A percentile compares a stretch with the other conserved stretches of the same genome.
Evolutionary conservation across 2,113 vertebrate genomes (phyloP).

Genomic region (Centrocercus urophasianus): DNA sequence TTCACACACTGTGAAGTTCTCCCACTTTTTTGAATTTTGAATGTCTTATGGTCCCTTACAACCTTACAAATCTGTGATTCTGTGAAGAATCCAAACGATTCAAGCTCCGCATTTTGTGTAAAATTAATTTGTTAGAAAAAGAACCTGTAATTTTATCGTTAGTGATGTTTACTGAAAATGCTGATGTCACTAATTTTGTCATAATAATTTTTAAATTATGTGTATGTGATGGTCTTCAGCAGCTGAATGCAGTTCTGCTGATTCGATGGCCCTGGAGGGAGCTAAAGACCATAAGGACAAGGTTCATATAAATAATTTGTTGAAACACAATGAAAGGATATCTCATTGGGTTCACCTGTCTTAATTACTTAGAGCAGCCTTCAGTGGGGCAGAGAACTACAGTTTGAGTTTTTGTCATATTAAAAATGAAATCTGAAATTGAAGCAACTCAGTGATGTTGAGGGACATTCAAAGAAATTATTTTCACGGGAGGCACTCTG

Average conservation of each 20-base stretch:
- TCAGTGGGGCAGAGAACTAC: rapidly evolving
- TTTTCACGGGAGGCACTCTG: not conserved
- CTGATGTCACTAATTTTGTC: not conserved
- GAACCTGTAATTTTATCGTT: too few species aligned
- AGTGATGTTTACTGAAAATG: not conserved
- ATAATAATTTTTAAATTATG: not conserved
- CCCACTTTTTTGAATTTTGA: not conserved
- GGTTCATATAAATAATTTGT: not conserved
- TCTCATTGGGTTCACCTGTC: not conserved
- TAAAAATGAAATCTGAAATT: not conserved
- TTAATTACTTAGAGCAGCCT: not conserved
- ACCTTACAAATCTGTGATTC: not conserved
- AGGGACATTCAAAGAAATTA: not conserved
- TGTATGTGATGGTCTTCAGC: rapidly evolving
- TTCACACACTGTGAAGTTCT: not conserved
- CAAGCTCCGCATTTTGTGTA: not conserved
- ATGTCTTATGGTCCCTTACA: too few species aligned
- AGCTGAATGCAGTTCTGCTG: not conserved
- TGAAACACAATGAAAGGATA: not conserved
- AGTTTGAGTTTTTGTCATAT: not conserved
- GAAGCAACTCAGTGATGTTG: not conserved
- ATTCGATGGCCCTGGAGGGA: conserved; percentile 39
- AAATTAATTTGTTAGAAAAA: not conserved
- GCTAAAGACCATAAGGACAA: not conserved
- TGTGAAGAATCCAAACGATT: not conserved